Base-by-base conservation (phyloP, 1,140 invertebrate species). In the Diachasmimorpha longicaudata region DNA sequence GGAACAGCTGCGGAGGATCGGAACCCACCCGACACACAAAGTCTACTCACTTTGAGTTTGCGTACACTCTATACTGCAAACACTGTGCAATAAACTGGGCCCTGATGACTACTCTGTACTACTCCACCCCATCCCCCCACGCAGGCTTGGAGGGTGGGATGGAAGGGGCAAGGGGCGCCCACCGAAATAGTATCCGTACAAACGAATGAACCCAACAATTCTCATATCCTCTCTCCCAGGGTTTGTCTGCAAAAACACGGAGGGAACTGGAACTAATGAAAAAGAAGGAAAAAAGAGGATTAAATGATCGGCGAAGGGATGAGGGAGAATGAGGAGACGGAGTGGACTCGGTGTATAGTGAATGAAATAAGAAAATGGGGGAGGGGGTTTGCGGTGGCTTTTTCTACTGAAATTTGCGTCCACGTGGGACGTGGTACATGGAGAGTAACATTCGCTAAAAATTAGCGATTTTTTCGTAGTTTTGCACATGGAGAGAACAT, bases 1-100 rank as follows among this genome's bases (percentile, higher is more conserved):
- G 73, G 72, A 78, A 78, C 77, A 78, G 77, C 77, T 78, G 77
- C 77, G 14, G 69, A 71, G 76, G 68, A 77, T 77, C 74, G 76
- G 55, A 77, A 77, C 68, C 48, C 44, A 52, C 46, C 74, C 68
- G 71, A 78, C 68, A 48, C 66, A 70, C 42, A 63, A 46, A 44
- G 39, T 31, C 58, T 63, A 63, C 58, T 25, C 58, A 63, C 58
- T 63, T 63, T 63, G 68, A 71, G 77, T 70, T 73, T 72, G 46
- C 48, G 13, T 69, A 76, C 58, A 76, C 52, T 67, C 70, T 58
- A 42, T 37, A 70, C 55, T 66, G 69, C 72, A 72, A 78, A 63
- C 68, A 77, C 76, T 63, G 23, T 74, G 71, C 77, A 74, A 78
- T 78, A 78, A 78, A 78, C 76, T 46, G 46, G 23, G 42, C 31